Evolutionary conservation across 2,113 vertebrate species (phyloP).

Genomic region (Nycticryphes semicollaris): DNA sequence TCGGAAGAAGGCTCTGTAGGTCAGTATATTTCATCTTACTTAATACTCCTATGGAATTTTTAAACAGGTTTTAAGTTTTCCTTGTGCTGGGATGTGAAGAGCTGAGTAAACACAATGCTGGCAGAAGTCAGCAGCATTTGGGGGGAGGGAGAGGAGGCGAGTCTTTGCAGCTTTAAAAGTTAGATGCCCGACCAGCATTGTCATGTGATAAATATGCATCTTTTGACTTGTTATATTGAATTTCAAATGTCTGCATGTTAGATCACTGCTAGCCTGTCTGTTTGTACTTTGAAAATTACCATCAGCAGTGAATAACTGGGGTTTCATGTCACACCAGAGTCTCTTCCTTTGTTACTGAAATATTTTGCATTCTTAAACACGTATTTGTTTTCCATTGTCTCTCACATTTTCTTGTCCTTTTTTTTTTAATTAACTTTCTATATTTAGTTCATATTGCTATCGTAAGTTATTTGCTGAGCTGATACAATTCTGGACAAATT

Average conservation of each 20-base stretch:
- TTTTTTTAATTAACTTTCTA: neutral
- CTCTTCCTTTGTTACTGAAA: neutral
- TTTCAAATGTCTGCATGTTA: neutral
- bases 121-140: neutral
- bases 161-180: neutral
- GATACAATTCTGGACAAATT: neutral
- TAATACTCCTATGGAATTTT: conserved; percentile 21
- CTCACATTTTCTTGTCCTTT: neutral
- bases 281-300: neutral
- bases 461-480: neutral
- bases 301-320: neutral
- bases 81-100: neutral
- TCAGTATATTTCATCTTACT: conserved; percentile 72
- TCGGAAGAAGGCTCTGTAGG: conserved; percentile 93
- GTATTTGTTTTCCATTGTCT: neutral
- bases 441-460: neutral
- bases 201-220: neutral
- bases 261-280: neutral
- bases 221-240: neutral
- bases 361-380: neutral
- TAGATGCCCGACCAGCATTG: neutral
- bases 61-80: conserved; percentile 25
- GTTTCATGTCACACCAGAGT: neutral
- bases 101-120: neutral
- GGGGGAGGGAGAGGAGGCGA: rapidly evolving